Evolutionary conservation across 1,140 invertebrate species (phyloP), one percentile per base, ranked within the genome.

Genomic region (Lamellibrachia luymesi): DNA sequence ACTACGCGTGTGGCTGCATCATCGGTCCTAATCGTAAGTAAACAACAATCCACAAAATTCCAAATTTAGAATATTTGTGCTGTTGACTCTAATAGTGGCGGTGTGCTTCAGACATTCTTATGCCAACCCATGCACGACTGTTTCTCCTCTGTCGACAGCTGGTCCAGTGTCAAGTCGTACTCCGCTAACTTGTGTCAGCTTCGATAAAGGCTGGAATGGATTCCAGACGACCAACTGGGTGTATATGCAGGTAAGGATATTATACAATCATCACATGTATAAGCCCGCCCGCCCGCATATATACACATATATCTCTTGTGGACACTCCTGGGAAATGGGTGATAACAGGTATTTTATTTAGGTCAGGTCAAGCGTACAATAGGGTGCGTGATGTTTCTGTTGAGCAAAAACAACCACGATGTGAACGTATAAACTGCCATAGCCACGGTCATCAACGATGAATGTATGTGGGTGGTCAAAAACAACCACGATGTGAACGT

Each of bases 201-300:
- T 80, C 17, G 64, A 80, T 22, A 80, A 80, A 22, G 64, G 64
- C 17, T 80, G 64, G 64, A 22, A 80, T 17, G 64, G 64, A 80
- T 80, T 80, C 64, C 64, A 80, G 64, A 80, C 64, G 64, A 80
- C 64, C 64, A 80, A 80, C 64, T 80, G 64, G 64, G 64, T 80
- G 13, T 80, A 80, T 17, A 80, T 80, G 64, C 64, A 80, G 64
- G 64, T 80, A 4, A 22, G 64, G 13, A 17, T 38, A 38, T 38
- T 38, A 38, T 38, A 38, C 38, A 38, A 38, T 38, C 38, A 38
- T 38, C 38, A 38, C 38, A 38, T 38, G 38, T 38, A 0, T 38
- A 38, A 38, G 38, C 38, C 38, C 38, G 38, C 38, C 38, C 38
- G 38, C 38, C 38, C 38, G n/a, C n/a, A n/a, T n/a, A n/a, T n/a